These are phyloP conservation scores for Euleptes europaea DNA, from an alignment of 2,113 vertebrate species.

Conservation along the genomic window DNA sequence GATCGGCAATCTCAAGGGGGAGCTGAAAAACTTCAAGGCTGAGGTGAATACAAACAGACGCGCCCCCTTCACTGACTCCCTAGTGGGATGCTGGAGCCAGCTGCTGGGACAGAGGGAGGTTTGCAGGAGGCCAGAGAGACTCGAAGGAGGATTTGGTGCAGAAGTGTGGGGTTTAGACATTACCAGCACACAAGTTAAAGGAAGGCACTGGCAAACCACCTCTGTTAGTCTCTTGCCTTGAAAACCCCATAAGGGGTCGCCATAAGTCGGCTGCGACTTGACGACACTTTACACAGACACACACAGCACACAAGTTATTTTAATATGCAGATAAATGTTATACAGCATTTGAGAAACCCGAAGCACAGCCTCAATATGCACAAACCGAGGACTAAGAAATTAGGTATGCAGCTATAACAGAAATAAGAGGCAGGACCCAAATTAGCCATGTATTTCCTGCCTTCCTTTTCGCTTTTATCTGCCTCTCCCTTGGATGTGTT, in stretches of 20 bases:
- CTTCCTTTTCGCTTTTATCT: not conserved
- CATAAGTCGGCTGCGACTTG: too few relatives aligned
- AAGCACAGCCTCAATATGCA: too few relatives aligned
- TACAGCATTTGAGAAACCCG: not conserved
- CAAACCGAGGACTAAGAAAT: too few relatives aligned
- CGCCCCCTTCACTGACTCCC: fast-evolving
- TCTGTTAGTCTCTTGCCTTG: too few relatives aligned
- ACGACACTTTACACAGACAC: too few relatives aligned
- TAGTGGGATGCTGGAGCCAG: not conserved
- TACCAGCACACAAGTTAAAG: not conserved
- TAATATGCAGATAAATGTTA: not conserved
- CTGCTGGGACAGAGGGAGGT: not conserved
- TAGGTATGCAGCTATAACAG: not conserved
- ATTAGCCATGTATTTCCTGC: not conserved
- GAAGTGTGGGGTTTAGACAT: too few relatives aligned
- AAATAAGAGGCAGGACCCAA: not conserved
- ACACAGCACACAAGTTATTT: not conserved
- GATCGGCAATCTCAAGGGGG: constrained; percentile 85
- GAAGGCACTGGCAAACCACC: too few relatives aligned
- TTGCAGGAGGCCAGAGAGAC: not conserved
- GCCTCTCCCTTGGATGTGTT: not conserved
- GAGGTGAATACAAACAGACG: constrained; percentile 77
- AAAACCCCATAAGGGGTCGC: too few relatives aligned
- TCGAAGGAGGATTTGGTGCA: not conserved
- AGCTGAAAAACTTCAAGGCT: constrained; percentile 85